These are phyloP conservation scores for Lochmaea crataegi DNA, from an alignment of 2,888 invertebrate genomes.

Conservation along the genomic window DNA sequence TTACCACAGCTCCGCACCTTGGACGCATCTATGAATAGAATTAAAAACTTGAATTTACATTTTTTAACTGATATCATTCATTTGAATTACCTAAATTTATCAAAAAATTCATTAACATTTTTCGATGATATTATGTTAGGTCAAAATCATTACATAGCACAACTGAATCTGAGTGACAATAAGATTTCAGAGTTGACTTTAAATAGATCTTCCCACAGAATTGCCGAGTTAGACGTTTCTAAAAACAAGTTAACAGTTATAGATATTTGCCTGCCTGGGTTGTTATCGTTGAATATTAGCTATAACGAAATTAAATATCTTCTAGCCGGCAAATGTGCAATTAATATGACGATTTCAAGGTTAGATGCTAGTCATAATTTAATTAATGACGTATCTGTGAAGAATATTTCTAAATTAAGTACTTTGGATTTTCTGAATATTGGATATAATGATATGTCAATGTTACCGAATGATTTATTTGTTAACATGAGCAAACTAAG, in stretches of 20 bases:
- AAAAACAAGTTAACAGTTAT: conserved; percentile 8
- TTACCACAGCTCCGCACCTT: conserved; percentile 8
- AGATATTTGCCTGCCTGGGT: conserved; percentile 18
- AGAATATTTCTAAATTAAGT: conserved; percentile 12
- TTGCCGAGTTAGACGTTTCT: conserved; percentile 17
- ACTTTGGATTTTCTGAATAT: conserved; percentile 9
- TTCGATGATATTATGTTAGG: conserved; percentile 22
- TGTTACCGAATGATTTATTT: conserved; percentile 29
- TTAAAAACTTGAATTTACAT: conserved; percentile 4
- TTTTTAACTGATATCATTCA: conserved; percentile 14
- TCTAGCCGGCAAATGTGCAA: background rate
- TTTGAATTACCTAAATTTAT: conserved; percentile 22
- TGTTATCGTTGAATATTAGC: conserved; percentile 1
- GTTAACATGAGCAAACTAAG: conserved; percentile 8
- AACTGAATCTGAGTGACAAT: conserved; percentile 15
- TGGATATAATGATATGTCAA: conserved; percentile 22
- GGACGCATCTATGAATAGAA: conserved; percentile 25
- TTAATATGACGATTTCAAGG: background rate
- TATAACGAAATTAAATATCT: conserved; percentile 11
- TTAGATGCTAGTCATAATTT: conserved; percentile 23
- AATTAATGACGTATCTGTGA: conserved; percentile 6
- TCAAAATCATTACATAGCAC: background rate
- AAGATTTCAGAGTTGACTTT: conserved; percentile 16
- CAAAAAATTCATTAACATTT: conserved; percentile 13
- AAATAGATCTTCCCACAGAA: conserved; percentile 5